These are phyloP conservation scores for Xestia sexstrigata DNA, from an alignment of 2,888 invertebrate species.

Conservation along the genomic window DNA sequence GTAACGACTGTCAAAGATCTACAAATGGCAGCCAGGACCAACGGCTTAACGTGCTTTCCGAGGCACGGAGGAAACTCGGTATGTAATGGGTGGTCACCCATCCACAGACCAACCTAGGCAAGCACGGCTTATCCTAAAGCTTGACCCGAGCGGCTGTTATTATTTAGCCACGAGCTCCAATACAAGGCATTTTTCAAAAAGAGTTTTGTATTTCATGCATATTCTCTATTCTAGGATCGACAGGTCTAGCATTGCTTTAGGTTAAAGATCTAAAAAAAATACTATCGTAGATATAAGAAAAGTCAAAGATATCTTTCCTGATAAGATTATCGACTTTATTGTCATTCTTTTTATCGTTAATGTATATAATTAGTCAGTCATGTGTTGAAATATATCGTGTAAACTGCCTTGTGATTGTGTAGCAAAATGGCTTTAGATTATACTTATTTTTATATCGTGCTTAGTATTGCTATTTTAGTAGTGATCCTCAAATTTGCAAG, in stretches of 20 bases:
- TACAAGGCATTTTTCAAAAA: no score
- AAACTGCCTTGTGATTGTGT: conserved; percentile 5
- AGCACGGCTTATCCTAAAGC: no score
- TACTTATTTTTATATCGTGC: conserved; percentile 18
- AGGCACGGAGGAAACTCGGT: no score
- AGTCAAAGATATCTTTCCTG: conserved; percentile 25
- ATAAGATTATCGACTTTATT: conserved; percentile 46
- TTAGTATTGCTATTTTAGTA: conserved; percentile 25
- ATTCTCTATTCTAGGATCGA: not conserved
- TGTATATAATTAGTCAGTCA: conserved; percentile 46
- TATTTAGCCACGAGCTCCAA: no score
- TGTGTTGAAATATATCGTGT: conserved; percentile 2
- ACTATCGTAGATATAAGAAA: conserved; percentile 24
- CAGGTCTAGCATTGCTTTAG: not conserved
- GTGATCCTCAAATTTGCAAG: conserved; percentile 22
- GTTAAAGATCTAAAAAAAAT: conserved; percentile 23
- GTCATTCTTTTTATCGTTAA: conserved; percentile 26
- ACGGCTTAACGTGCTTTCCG: no score
- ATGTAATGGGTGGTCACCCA: no score
- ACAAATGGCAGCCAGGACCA: no score
- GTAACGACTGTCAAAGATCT: no score
- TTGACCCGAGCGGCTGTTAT: no score
- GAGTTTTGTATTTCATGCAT: no score
- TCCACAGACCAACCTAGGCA: no score
- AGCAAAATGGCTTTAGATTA: conserved; percentile 27